Percentiles rank a stretch among this genome's conserved stretches.
Conservation (phyloP, 2,888 invertebrate species). For the Ptilodon capucinus region DNA sequence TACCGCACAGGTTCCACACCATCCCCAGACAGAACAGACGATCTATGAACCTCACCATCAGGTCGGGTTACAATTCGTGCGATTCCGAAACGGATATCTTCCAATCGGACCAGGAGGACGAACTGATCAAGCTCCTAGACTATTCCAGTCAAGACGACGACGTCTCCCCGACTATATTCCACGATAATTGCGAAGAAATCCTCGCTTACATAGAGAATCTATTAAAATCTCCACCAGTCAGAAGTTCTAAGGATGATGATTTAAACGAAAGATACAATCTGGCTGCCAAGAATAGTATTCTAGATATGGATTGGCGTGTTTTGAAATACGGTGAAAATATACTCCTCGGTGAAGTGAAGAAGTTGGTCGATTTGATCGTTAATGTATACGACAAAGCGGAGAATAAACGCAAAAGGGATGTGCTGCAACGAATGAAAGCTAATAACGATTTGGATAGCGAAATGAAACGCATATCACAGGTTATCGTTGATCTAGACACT, state of each 20-base stretch:
- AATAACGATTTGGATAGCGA: constrained; percentile 68
- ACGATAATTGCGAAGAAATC: constrained; percentile 73
- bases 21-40: constrained; percentile 54
- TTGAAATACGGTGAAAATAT: constrained; percentile 77
- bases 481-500: constrained; percentile 68
- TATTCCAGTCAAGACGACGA: constrained; percentile 86
- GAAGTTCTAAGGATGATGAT: constrained; percentile 51
- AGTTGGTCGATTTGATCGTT: constrained; percentile 62
- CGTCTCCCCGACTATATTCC: constrained; percentile 71
- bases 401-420: constrained; percentile 53
- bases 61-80: constrained; percentile 63
- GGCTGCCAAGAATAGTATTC: constrained; percentile 64
- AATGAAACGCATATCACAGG: constrained; percentile 72
- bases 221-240: constrained; percentile 48
- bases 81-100: constrained; percentile 90
- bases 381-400: constrained; percentile 54
- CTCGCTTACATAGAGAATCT: constrained; percentile 66
- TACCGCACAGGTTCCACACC: constrained; percentile 64
- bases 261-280: constrained; percentile 66
- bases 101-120: constrained; percentile 91
- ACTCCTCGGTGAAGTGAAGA: constrained; percentile 70
- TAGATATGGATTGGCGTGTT: constrained; percentile 77
- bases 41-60: constrained; percentile 34
- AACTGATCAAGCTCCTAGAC: constrained; percentile 88
- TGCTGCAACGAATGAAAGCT: constrained; percentile 51